Evolutionary conservation across 2,797 vertebrate genomes (phyloP), one percentile per base, ranked within the genome.

Genomic region (Glyptemys insculpta): DNA sequence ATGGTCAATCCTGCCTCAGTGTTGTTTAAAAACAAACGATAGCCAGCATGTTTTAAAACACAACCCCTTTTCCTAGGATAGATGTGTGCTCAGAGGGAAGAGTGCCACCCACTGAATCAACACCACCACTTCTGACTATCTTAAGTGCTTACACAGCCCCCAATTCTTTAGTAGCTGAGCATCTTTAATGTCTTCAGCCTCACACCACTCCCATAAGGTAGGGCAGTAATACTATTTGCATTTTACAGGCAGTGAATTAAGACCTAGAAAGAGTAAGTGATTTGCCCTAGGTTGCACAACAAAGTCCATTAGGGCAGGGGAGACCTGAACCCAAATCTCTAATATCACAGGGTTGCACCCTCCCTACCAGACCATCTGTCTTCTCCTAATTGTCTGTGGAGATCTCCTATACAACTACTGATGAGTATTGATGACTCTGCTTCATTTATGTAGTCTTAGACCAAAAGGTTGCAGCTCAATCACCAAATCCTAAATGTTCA

Each of bases 31-130:
- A 50, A 16, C 50, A 50, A 50, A 50, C 5, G 50, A 16, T 50
- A 50, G 15, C 50, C 15, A 50, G 50, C 50, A 50, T 50, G 15
- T 50, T 50, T 50, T 50, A 50, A 50, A 50, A 50, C 50, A 50
- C 50, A 50, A 50, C 50, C 50, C 50, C 15, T 50, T 50, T 50
- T 50, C 50, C 50, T 50, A 50, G 50, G 50, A 50, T 50, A 50
- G 50, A 50, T 5, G 15, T 50, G 50, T 50, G 50, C 50, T 50
- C 15, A 50, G 50, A 16, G 50, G 50, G 50, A 16, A 50, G 50
- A 50, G 50, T 50, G 50, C 15, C 83, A 91, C 68, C 88, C 93
- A 19, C 1, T 86, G 83, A 94, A 92, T 89, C 84, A 76, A 12
- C 79, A 85, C 49, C 25, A 68, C 5, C 1, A 1, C 37, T 74